Evolutionary conservation across 1,140 invertebrate species (phyloP), one percentile per base, ranked within the genome.

Genomic region (Glossosoma conforme): DNA sequence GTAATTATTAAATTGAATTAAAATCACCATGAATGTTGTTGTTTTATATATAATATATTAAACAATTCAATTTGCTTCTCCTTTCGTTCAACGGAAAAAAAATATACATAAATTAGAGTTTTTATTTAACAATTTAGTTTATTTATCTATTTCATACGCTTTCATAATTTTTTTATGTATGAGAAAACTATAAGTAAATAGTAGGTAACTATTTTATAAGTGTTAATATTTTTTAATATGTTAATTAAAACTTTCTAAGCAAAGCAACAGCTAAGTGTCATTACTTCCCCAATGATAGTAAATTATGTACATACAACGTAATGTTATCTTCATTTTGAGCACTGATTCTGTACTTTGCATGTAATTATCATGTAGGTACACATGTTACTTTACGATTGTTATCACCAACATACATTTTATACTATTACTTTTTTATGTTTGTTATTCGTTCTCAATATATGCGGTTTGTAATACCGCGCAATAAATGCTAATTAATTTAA

Each of bases 201-300:
- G n/a, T n/a, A n/a, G n/a, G n/a, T n/a, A n/a, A n/a, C n/a, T 28
- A 28, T 28, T 28, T 28, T 28, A 28, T 28, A n/a, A 28, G 24
- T 8, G 24, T 28, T 28, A n/a, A n/a, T n/a, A n/a, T n/a, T n/a
- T n/a, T n/a, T n/a, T n/a, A n/a, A n/a, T n/a, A n/a, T n/a, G n/a
- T n/a, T n/a, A n/a, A n/a, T n/a, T n/a, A n/a, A n/a, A n/a, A n/a
- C n/a, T n/a, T n/a, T n/a, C n/a, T n/a, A n/a, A n/a, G n/a, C n/a
- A 49, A 37, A 49, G 46, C 38, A 50, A 24, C 48, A 49, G 24
- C 54, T 56, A 56, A 56, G 54, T 56, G 54, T 56, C 54, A 56
- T 56, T 41, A 52, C 38, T 56, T 52, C 54, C 54, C 54, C 48
- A 40, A 19, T 30, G 45, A 52, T 44, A 44, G n/a, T n/a, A n/a